phyloP scores from a whole-genome alignment of 2,797 vertebrate species.

The Leptodactylus fallax region DNA sequence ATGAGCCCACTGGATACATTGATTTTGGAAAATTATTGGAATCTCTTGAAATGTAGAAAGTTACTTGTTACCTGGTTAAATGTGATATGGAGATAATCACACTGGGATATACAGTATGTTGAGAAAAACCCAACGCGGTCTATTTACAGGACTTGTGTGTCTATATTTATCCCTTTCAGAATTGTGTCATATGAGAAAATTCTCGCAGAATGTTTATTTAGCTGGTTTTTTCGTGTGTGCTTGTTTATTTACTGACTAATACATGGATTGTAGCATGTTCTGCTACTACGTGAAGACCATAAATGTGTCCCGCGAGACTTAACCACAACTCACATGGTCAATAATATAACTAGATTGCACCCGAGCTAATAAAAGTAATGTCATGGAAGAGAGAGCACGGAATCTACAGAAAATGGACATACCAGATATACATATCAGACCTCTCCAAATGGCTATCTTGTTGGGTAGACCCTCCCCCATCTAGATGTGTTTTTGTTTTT shows the following conservation, averaged over 20 bases:
- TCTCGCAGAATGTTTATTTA: constrained; percentile 17
- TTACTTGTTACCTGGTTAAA: background rate
- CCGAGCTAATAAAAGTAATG: background rate
- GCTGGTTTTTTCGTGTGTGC: background rate
- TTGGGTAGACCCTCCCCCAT: no score
- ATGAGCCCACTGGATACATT: background rate
- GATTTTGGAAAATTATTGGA: background rate
- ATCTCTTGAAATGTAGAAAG: background rate
- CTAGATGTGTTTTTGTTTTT: no score
- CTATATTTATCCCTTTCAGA: constrained; percentile 12
- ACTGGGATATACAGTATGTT: background rate
- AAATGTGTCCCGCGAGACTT: background rate
- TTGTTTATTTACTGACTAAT: constrained; percentile 17
- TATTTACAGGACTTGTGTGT: background rate
- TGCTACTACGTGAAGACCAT: background rate
- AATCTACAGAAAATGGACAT: no score
- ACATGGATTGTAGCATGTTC: background rate
- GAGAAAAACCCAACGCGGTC: background rate
- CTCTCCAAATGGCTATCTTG: no score
- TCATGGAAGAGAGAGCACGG: background rate
- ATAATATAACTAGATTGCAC: background rate
- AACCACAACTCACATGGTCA: constrained; percentile 10
- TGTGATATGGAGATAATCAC: background rate
- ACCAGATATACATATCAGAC: no score
- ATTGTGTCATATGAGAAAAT: constrained; percentile 27